These are phyloP conservation scores for Cephus pulcher DNA, from an alignment of 2,888 invertebrate genomes.

Conservation along the genomic window DNA sequence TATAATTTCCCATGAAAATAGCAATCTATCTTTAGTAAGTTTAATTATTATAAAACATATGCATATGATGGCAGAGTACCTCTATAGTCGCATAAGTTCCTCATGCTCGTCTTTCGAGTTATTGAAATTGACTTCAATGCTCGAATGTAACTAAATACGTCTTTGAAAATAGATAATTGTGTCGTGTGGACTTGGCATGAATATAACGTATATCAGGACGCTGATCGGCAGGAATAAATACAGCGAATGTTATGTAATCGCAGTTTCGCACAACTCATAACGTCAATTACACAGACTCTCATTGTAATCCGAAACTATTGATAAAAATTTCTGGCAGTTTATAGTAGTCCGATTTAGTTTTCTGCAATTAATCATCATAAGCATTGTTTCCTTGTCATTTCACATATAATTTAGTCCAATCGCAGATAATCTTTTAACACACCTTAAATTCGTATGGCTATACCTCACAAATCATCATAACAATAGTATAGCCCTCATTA, in stretches of 20 bases:
- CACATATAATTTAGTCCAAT: neutral
- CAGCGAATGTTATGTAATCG: neutral
- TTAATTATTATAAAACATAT: conserved; percentile 17
- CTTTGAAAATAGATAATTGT: neutral
- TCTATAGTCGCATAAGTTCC: neutral
- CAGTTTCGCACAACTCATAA: neutral
- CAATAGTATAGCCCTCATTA: conserved; percentile 13
- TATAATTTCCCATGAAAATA: conserved; percentile 35
- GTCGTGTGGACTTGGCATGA: neutral
- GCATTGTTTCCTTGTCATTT: neutral
- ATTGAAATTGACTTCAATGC: neutral
- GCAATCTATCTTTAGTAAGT: conserved; percentile 28
- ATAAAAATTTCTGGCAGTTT: neutral
- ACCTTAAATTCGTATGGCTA: neutral
- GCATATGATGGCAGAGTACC: conserved; percentile 6
- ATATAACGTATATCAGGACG: neutral
- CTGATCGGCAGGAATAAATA: neutral
- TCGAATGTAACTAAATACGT: neutral
- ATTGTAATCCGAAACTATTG: neutral
- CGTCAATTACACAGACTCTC: neutral
- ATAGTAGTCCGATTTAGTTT: neutral
- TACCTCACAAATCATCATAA: neutral
- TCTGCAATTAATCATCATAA: neutral
- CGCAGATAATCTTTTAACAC: neutral
- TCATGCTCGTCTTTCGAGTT: neutral